phyloP scores from a whole-genome alignment of 2,888 invertebrate genomes.

The Drosophila borborema region DNA sequence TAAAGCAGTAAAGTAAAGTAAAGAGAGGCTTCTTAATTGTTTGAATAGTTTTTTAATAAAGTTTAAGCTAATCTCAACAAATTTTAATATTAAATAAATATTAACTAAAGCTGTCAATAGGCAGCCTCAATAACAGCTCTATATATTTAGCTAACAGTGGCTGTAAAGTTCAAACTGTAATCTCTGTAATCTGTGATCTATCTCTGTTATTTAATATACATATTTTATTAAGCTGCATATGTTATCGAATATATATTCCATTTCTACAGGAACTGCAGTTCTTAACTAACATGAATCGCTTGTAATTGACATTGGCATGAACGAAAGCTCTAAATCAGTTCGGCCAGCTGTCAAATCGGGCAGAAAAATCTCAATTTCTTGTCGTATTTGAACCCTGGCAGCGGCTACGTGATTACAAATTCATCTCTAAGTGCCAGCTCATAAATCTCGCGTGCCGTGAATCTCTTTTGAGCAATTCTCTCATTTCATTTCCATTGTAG shows the following conservation, averaged over 20 bases:
- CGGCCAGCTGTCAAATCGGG: conserved; percentile 24
- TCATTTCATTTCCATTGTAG: conserved; percentile 62
- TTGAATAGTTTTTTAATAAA: no score
- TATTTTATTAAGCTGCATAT: no score
- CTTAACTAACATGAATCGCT: not conserved
- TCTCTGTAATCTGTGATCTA: no score
- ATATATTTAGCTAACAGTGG: not conserved
- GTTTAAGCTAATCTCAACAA: no score
- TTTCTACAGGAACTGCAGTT: not conserved
- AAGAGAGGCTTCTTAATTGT: no score
- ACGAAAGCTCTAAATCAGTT: conserved; percentile 5
- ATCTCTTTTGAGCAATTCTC: conserved; percentile 56
- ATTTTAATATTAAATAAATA: no score
- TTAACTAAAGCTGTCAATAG: no score
- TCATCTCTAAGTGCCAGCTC: conserved; percentile 65
- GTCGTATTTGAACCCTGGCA: conserved; percentile 5
- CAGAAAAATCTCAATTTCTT: conserved; percentile 27
- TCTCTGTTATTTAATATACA: no score
- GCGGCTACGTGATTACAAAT: conserved; percentile 29
- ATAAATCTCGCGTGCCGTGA: conserved; percentile 77
- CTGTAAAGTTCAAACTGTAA: not conserved
- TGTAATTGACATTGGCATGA: not conserved
- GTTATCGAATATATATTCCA: no score
- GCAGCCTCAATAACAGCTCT: no score
- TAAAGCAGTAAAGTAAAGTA: no score